These are phyloP conservation scores for Lagopus muta DNA, from an alignment of 2,113 vertebrate species.

Conservation along the genomic window DNA sequence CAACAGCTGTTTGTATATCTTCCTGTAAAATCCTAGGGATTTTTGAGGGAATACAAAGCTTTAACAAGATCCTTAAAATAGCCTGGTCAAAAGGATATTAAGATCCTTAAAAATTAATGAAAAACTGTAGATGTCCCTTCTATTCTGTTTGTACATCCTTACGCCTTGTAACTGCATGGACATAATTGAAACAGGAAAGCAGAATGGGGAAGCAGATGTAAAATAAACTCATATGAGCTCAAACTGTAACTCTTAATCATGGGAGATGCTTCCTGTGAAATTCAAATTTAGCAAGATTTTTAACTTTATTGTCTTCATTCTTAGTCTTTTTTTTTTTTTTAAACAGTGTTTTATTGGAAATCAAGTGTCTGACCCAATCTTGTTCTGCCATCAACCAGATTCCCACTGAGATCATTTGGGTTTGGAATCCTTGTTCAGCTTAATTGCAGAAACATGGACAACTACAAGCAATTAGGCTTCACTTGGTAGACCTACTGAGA, in stretches of 20 bases:
- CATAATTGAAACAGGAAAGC: not conserved
- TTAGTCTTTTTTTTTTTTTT: not conserved
- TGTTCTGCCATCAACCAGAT: not conserved
- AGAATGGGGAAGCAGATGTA: not conserved
- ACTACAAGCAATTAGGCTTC: not conserved
- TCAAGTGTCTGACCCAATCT: not conserved
- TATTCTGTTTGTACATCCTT: not conserved
- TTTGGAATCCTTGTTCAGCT: not conserved
- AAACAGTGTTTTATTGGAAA: not conserved
- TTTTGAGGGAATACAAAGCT: not conserved
- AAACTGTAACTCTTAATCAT: not conserved
- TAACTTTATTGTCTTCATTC: too few relatives aligned
- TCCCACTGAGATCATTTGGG: not conserved
- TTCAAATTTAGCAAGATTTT: not conserved
- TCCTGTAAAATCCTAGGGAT: not conserved
- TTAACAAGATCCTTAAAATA: not conserved
- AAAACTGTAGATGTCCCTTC: not conserved
- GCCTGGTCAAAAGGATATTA: not conserved
- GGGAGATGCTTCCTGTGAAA: not conserved
- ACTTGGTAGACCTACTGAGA: not conserved
- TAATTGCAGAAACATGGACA: not conserved
- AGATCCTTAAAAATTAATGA: not conserved
- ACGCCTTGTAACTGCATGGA: not conserved
- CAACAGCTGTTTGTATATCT: not conserved
- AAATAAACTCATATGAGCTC: not conserved